A percentile compares a stretch with the other conserved stretches of the same genome.
These are phyloP conservation scores for Anas acuta DNA, from an alignment of 2,797 vertebrate genomes.

Conservation along the genomic window DNA sequence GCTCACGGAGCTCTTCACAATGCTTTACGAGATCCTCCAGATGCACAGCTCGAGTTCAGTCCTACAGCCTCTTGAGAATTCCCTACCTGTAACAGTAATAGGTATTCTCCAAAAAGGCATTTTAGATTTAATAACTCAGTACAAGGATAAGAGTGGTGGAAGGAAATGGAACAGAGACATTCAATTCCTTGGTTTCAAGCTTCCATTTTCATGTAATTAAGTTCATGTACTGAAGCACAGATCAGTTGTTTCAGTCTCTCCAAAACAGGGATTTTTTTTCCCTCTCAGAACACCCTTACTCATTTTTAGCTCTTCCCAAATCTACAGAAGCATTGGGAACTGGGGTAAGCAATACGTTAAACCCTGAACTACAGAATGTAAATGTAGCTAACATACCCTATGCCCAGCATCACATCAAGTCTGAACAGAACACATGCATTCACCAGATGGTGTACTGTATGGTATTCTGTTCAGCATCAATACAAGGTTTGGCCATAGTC, in stretches of 20 bases:
- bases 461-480: neutral
- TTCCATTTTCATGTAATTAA: neutral
- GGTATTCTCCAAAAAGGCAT: rapidly evolving
- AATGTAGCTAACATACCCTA: neutral
- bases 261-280: neutral
- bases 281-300: neutral
- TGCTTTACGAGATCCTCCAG: neutral
- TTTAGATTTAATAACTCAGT: neutral
- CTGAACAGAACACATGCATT: neutral
- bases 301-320: neutral
- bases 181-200: neutral
- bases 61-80: neutral
- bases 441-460: neutral
- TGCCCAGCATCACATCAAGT: neutral
- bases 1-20: neutral
- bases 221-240: neutral
- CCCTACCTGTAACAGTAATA: neutral
- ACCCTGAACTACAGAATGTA: too few relatives aligned
- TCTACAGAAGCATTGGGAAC: neutral
- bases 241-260: neutral
- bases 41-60: neutral
- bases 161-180: rapidly evolving
- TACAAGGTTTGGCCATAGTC: rapidly evolving
- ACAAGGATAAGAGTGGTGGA: neutral
- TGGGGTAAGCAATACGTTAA: too few relatives aligned